phyloP scores from a whole-genome alignment of 2,797 vertebrate species.

The Geotrypetes seraphini region DNA sequence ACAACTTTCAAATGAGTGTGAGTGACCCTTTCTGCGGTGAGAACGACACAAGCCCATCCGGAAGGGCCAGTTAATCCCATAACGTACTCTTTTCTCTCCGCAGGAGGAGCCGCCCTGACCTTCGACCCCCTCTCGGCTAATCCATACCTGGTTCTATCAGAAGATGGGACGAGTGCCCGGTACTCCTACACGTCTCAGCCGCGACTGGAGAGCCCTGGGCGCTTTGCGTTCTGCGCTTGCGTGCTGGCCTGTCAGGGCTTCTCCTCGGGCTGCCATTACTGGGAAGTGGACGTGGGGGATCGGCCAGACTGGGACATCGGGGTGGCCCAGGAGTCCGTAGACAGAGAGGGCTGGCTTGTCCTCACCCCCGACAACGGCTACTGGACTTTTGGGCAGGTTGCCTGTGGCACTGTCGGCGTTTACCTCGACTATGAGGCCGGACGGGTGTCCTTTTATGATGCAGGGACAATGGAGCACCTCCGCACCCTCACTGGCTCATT shows the following conservation, averaged over 20 bases:
- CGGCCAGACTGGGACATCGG: conserved; percentile 61
- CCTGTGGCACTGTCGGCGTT: no score
- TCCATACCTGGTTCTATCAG: background rate
- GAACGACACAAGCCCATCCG: no score
- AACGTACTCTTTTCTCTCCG: no score
- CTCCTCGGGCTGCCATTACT: conserved; percentile 27
- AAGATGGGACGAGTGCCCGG: background rate
- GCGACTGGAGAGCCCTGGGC: conserved; percentile 17
- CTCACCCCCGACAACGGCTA: conserved; percentile 53
- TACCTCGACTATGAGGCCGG: no score
- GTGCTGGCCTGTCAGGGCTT: conserved; percentile 54
- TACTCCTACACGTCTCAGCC: background rate
- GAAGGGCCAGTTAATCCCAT: no score
- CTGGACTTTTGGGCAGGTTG: conserved; percentile 55
- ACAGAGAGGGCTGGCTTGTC: conserved; percentile 48
- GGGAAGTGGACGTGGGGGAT: conserved; percentile 36
- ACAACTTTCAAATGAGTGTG: no score
- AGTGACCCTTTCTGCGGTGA: no score
- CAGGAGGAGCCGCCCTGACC: no score
- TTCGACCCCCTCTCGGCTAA: conserved; percentile 40
- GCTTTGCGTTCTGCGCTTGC: conserved; percentile 59
- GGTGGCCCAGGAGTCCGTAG: conserved; percentile 47
- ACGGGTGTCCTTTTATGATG: no score
- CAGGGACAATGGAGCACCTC: no score
- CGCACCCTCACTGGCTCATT: no score